Base-by-base conservation (phyloP, 2,113 vertebrate genomes). In the Boulengeromyrus knoepffleri region DNA sequence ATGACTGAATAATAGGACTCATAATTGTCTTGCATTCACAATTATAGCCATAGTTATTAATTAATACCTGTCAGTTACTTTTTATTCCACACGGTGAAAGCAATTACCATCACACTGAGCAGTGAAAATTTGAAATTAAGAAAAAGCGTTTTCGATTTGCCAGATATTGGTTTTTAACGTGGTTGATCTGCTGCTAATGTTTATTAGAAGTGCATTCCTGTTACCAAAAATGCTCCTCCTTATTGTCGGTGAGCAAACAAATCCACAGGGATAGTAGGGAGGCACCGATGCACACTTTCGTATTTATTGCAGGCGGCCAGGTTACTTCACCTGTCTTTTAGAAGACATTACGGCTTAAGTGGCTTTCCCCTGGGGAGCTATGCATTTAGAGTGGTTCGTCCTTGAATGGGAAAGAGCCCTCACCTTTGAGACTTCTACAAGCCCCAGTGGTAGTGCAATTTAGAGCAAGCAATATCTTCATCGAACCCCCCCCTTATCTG, bases 1-100 rank as follows among this genome's bases (percentile, higher is more conserved):
- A 93, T 92, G 92, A 95, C 93, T 93, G 92, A 96, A 94, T 95
- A 95, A 96, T 91, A 90, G 89, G 92, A 92, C 92, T 93, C 95
- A 94, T 95, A 96, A 96, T 96, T 95, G 95, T 94, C 93, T 94
- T 95, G 94, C 95, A 94, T 95, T 95, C 95, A 90, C 94, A 94
- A 95, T 95, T 93, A 94, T 74, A 91, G 93, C 93, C 84, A 89
- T 94, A 95, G 94, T 95, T 94, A 94, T 94, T 96, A 95, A 96
- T 95, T 94, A 96, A 92, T 91, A 92, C 88, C 91, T 90, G 89
- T 88, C 93, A 93, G 95, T 95, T 94, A 93, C 93, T 93, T 92
- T 94, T 93, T 94, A 89, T 94, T 91, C 74, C 89, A 93, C 92
- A 93, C 90, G 91, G 95, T 93, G 91, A 93, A 94, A 93, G 93